phyloP scores from a whole-genome alignment of 1,140 invertebrate species.

The Lepidostoma basale region DNA sequence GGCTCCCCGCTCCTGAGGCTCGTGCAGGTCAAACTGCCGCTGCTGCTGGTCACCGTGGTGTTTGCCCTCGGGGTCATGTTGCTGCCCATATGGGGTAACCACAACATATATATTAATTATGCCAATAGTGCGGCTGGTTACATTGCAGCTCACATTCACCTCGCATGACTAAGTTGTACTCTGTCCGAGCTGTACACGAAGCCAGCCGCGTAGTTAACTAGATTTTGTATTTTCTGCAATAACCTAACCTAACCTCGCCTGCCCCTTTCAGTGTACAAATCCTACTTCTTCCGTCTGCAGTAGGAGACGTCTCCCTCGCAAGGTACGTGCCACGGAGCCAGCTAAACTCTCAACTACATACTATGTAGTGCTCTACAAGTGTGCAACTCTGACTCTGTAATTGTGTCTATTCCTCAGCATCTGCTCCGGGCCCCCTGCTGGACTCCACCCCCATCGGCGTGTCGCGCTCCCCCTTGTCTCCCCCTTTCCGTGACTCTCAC shows the following conservation, averaged over 20 bases:
- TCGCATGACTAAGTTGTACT: too few species aligned
- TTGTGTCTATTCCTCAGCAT: neutral
- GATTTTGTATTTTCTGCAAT: neutral
- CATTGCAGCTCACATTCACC: too few species aligned
- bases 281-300: neutral
- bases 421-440: neutral
- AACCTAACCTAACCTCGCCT: neutral
- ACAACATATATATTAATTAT: neutral
- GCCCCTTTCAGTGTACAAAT: neutral
- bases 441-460: slow-evolving; percentile 27
- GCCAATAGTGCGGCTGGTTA: too few species aligned
- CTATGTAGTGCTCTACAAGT: too few species aligned
- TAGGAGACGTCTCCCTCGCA: neutral
- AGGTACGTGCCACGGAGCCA: too few species aligned
- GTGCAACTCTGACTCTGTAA: too few species aligned
- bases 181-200: too few species aligned
- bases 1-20: slow-evolving; percentile 27
- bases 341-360: too few species aligned
- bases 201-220: neutral
- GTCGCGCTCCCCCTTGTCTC: neutral
- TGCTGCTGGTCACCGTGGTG: slow-evolving; percentile 15
- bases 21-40: slow-evolving; percentile 19
- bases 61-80: neutral
- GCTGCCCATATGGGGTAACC: slow-evolving; percentile 27
- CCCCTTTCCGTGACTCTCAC: neutral